Conservation (phyloP, 1,140 invertebrate species). For the Brachionus koreanus region DNA sequence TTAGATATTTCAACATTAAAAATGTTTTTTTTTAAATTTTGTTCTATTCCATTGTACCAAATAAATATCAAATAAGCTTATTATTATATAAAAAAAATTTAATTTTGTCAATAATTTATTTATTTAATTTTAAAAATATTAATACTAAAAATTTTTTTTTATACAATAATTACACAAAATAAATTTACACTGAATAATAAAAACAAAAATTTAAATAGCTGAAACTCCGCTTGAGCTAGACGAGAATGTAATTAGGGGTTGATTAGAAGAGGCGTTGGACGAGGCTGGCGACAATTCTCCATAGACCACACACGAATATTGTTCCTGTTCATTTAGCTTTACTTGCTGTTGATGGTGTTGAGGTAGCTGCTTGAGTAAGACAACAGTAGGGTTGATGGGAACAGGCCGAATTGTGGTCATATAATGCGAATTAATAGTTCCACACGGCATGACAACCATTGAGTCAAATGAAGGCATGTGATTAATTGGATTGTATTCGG, state of each 20-base stretch:
- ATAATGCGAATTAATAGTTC: neutral
- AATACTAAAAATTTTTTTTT: neutral
- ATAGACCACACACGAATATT: conserved; percentile 29
- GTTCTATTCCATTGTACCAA: no score
- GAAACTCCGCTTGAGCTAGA: conserved; percentile 22
- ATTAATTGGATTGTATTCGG: conserved; percentile 3
- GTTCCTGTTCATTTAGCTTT: neutral
- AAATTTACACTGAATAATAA: neutral
- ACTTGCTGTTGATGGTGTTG: neutral
- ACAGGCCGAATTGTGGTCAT: neutral
- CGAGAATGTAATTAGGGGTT: conserved; percentile 11
- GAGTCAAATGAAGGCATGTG: neutral
- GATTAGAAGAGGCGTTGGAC: neutral
- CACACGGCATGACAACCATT: neutral
- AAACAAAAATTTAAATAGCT: neutral
- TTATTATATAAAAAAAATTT: no score
- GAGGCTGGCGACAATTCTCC: conserved; percentile 3
- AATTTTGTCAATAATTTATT: neutral
- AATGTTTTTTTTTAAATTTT: no score
- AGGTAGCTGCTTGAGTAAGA: neutral
- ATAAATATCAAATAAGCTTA: no score
- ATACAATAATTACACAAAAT: conserved; percentile 7
- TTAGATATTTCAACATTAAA: no score
- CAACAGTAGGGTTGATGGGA: neutral
- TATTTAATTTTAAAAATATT: neutral